Evolutionary conservation across 2,797 vertebrate species (phyloP), one percentile per base, ranked within the genome.

Genomic region (Acrocephalus scirpaceus): DNA sequence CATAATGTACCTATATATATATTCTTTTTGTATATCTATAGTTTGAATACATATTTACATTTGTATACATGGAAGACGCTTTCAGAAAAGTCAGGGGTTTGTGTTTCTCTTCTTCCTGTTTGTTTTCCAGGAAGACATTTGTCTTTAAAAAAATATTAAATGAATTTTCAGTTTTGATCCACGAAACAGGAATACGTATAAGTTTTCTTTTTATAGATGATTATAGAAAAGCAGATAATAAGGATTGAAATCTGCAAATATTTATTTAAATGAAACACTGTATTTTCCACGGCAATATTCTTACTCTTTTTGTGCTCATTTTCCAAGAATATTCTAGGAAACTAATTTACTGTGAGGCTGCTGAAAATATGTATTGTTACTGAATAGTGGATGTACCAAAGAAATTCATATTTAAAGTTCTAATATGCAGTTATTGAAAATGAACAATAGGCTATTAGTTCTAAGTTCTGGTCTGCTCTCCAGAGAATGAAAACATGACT

Each of bases 371-470:
- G 54, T 77, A 75, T 90, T 88, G 50, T 88, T 78, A 70, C 57
- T 56, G 54, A 90, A 83, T 66, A 86, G 82, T 60, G 25, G 62
- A 62, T 92, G 77, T 76, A 78, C n/a, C 45, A 66, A 34, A 77
- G 51, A 88, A 93, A 91, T 40, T 75, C 48, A 66, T 90, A 78
- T 40, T 88, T 20, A 2, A 58, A 76, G 34, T 81, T 91, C 83
- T 91, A 88, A 93, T 90, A 90, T 47, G 82, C 73, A 77, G 58
- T 94, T 91, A 88, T 48, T 94, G 87, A 95, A 93, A 95, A 88
- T 81, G 54, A 89, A 92, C 85, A 92, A 88, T 69, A 91, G 77
- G 62, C 62, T 86, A 69, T 92, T 95, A 69, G 72, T 92, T 83
- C 47, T 92, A 86, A 86, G 29, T 56, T 95, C 34, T 70, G 32